phyloP scores from a whole-genome alignment of 2,113 vertebrate genomes.

The Monopterus albus region DNA sequence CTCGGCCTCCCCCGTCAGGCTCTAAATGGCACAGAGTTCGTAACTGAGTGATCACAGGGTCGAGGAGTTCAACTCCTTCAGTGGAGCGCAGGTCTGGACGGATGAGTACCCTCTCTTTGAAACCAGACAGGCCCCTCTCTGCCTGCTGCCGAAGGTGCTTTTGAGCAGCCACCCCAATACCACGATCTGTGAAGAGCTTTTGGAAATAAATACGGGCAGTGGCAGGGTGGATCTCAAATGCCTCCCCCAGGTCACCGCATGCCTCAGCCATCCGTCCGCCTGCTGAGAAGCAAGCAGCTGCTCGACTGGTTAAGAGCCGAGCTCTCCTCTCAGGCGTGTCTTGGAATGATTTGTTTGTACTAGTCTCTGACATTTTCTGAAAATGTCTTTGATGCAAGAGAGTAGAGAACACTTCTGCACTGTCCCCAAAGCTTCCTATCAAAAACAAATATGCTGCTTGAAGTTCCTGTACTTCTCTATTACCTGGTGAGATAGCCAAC shows the following conservation, averaged over 20 bases:
- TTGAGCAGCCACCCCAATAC: conserved; percentile 72
- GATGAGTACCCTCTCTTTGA: conserved; percentile 83
- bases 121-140: conserved; percentile 82
- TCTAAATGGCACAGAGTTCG: conserved; percentile 87
- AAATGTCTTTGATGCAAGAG: conserved; percentile 61
- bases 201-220: conserved; percentile 81
- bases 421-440: conserved; percentile 79
- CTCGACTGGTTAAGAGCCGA: conserved; percentile 82
- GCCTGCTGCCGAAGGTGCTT: conserved; percentile 80
- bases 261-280: conserved; percentile 75
- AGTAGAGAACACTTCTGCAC: conserved; percentile 78
- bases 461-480: conserved; percentile 65
- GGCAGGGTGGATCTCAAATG: conserved; percentile 82
- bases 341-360: conserved; percentile 18
- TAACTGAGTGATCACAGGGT: conserved; percentile 82
- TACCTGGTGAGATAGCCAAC: conserved; percentile 76
- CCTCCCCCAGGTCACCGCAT: conserved; percentile 84
- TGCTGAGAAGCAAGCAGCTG: conserved; percentile 84
- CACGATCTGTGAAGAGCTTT: conserved; percentile 78
- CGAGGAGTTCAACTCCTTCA: conserved; percentile 84
- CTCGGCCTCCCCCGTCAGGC: conserved; percentile 75
- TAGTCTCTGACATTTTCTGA: conserved; percentile 17
- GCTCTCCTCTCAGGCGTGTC: conserved; percentile 64
- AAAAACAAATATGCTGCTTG: conserved; percentile 82
- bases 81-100: conserved; percentile 85